Conservation (phyloP, 2,113 vertebrate species). For the Trinectes maculatus region DNA sequence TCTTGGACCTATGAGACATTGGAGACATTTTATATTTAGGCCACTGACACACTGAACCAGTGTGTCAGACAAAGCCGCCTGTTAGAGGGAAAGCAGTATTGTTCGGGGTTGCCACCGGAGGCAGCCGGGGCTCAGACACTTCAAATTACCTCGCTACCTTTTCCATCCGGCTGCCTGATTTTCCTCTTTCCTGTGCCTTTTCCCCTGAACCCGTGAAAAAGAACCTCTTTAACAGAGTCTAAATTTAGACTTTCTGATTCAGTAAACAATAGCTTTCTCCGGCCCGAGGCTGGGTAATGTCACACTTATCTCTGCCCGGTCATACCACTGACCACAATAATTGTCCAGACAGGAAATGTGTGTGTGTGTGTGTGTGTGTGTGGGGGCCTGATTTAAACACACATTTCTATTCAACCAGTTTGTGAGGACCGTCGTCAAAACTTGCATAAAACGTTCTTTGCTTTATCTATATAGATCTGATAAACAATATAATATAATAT, state of each 20-base stretch:
- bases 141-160: not conserved
- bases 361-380: not conserved
- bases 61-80: slow-evolving; percentile 7
- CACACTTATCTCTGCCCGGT: not conserved
- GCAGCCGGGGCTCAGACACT: slow-evolving; percentile 41
- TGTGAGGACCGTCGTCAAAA: no score
- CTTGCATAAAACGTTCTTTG: no score
- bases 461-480: no score
- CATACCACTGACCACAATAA: not conserved
- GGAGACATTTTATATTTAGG: slow-evolving; percentile 8
- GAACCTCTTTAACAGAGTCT: slow-evolving; percentile 9
- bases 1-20: not conserved
- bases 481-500: no score
- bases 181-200: slow-evolving; percentile 26
- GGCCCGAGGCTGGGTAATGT: not conserved
- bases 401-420: not conserved
- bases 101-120: slow-evolving; percentile 26
- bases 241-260: slow-evolving; percentile 31
- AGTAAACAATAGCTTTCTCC: slow-evolving; percentile 30
- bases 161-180: slow-evolving; percentile 20
- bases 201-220: slow-evolving; percentile 27
- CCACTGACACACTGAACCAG: not conserved
- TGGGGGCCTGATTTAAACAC: not conserved
- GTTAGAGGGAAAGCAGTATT: slow-evolving; percentile 32
- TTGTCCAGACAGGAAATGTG: not conserved